These are phyloP conservation scores for Drosophila rubida DNA, from an alignment of 2,888 invertebrate species.

Conservation along the genomic window DNA sequence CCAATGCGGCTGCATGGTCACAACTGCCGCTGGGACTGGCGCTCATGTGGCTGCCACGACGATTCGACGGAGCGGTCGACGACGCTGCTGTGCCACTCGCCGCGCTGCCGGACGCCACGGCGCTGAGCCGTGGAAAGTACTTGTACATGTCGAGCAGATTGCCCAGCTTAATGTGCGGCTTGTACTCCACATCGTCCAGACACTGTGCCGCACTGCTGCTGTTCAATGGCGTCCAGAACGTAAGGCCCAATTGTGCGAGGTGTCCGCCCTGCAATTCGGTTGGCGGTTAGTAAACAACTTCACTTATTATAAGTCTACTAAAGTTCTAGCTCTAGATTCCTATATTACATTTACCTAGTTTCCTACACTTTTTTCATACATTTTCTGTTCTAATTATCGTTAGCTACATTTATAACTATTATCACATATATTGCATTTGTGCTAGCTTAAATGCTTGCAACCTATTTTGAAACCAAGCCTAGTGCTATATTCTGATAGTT, in stretches of 20 bases:
- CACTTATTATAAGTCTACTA: too few relatives aligned
- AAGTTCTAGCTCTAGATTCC: too few relatives aligned
- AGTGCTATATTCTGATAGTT: too few relatives aligned
- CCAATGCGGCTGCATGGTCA: constrained; percentile 14
- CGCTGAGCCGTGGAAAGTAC: constrained; percentile 76
- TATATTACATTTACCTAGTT: too few relatives aligned
- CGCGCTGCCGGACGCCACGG: not conserved
- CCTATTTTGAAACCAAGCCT: too few relatives aligned
- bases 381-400: too few relatives aligned
- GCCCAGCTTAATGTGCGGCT: constrained; percentile 80
- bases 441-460: too few relatives aligned
- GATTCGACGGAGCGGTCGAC: constrained; percentile 5
- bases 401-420: too few relatives aligned
- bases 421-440: too few relatives aligned
- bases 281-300: too few relatives aligned
- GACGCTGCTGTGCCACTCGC: not conserved
- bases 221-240: constrained; percentile 91
- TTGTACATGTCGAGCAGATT: constrained; percentile 82
- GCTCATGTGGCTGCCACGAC: constrained; percentile 62
- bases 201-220: constrained; percentile 63
- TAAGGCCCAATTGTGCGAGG: constrained; percentile 90
- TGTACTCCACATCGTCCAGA: constrained; percentile 73
- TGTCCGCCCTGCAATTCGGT: constrained; percentile 91
- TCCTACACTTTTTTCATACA: too few relatives aligned
- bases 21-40: constrained; percentile 21